phyloP scores from a whole-genome alignment of 1,140 invertebrate species.

The Himalopsyche phryganea region DNA sequence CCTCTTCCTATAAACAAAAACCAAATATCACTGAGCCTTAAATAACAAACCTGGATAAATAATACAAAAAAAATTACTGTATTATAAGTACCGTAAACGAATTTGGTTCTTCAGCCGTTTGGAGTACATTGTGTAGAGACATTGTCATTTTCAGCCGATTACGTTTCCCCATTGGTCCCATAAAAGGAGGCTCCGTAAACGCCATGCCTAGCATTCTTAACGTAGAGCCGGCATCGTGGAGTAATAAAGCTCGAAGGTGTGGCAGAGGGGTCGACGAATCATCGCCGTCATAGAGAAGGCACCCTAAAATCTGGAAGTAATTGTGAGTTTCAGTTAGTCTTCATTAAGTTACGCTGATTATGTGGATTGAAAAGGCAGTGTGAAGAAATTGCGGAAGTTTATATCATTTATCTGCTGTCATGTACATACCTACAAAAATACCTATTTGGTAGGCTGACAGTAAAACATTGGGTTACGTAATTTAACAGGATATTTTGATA shows the following conservation, averaged over 20 bases:
- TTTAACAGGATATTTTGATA: too few species aligned
- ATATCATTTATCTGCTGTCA: too few species aligned
- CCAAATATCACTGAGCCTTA: too few species aligned
- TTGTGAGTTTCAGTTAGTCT: too few species aligned
- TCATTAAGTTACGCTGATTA: too few species aligned
- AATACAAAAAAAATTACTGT: too few species aligned
- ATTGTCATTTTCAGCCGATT: slow-evolving; percentile 46
- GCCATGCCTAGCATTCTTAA: slow-evolving; percentile 47
- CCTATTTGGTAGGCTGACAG: too few species aligned
- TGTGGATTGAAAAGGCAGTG: too few species aligned
- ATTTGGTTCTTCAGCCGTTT: slow-evolving; percentile 28
- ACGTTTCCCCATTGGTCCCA: slow-evolving; percentile 48
- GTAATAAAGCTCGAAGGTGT: slow-evolving; percentile 41
- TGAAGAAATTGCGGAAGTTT: too few species aligned
- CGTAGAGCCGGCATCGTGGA: slow-evolving; percentile 43
- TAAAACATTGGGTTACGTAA: too few species aligned
- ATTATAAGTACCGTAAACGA: slow-evolving; percentile 36
- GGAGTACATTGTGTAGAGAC: slow-evolving; percentile 37
- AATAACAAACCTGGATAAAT: too few species aligned
- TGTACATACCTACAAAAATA: too few species aligned
- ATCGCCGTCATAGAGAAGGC: slow-evolving; percentile 30
- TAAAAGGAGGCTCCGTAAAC: slow-evolving; percentile 46
- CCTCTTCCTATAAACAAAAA: slow-evolving; percentile 24
- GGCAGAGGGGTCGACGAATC: slow-evolving; percentile 26
- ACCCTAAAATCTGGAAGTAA: slow-evolving; percentile 27